These are phyloP conservation scores for Botia almorhae DNA, from an alignment of 2,797 vertebrate genomes.

Conservation along the genomic window DNA sequence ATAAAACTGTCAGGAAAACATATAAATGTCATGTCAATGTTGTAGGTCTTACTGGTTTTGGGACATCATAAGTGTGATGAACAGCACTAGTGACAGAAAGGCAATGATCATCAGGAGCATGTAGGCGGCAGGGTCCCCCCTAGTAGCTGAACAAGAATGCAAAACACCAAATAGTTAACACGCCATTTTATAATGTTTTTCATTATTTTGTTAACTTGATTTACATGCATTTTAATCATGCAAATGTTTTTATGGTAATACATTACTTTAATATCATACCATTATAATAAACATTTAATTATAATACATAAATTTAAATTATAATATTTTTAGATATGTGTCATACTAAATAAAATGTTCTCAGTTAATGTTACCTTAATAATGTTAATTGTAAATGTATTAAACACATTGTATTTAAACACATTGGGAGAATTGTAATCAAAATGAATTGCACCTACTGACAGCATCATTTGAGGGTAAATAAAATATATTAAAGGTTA, in stretches of 20 bases:
- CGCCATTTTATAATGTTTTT: neutral
- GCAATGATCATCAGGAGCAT: slow-evolving; percentile 84
- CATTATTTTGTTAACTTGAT: neutral
- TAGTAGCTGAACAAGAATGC: slow-evolving; percentile 73
- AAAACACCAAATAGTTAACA: neutral
- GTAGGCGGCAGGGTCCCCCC: slow-evolving; percentile 76
- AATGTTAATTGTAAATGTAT: too few species aligned
- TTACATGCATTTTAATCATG: neutral
- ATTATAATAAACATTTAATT: neutral
- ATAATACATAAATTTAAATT: neutral
- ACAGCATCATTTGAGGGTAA: neutral
- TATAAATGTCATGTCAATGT: neutral
- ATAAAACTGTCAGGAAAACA: neutral
- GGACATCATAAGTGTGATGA: slow-evolving; percentile 84
- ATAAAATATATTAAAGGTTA: too few species aligned
- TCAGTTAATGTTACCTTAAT: neutral
- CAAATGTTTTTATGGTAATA: neutral
- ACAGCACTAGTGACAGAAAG: slow-evolving; percentile 82
- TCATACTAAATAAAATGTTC: neutral
- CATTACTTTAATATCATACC: neutral
- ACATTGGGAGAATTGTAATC: neutral
- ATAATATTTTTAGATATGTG: neutral
- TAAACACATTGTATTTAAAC: neutral
- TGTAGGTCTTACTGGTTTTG: slow-evolving; percentile 85
- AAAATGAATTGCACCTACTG: neutral